These are phyloP conservation scores for Pentamera pediparva DNA, from an alignment of 53 echinoderm and acorn worm species.

Conservation along the genomic window DNA sequence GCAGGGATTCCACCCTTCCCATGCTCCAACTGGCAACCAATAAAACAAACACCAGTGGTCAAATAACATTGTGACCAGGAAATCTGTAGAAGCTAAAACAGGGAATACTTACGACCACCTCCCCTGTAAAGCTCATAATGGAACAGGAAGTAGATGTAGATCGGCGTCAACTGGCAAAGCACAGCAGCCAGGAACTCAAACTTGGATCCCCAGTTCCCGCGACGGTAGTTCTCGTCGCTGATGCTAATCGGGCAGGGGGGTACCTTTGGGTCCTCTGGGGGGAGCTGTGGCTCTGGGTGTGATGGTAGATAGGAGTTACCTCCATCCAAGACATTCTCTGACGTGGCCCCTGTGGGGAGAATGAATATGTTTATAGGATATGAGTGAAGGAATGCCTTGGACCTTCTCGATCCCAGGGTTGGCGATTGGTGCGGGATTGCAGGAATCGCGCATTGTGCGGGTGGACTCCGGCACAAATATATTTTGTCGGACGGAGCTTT, in stretches of 20 bases:
- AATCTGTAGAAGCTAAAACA: not conserved
- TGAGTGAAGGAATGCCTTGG: too few relatives aligned
- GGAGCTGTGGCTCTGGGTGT: conserved; percentile 19
- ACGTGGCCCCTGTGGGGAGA: not conserved
- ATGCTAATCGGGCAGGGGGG: conserved; percentile 52
- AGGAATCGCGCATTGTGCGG: too few relatives aligned
- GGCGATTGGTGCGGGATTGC: too few relatives aligned
- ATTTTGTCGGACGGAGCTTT: too few relatives aligned
- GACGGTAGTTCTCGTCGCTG: conserved; percentile 45
- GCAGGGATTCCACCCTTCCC: too few relatives aligned
- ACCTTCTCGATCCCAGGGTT: too few relatives aligned
- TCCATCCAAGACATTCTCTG: not conserved
- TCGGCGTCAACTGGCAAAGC: conserved; percentile 13
- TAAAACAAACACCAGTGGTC: too few relatives aligned
- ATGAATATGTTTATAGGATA: too few relatives aligned
- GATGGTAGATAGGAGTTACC: conserved; percentile 22
- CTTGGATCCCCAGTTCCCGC: conserved; percentile 58
- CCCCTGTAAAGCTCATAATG: not conserved
- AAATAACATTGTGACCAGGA: not conserved
- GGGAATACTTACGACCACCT: conserved; percentile 12
- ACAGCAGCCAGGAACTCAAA: conserved; percentile 48
- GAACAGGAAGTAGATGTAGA: not conserved
- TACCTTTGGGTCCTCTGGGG: conserved; percentile 6
- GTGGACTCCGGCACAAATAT: too few relatives aligned
- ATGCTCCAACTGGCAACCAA: too few relatives aligned